These are phyloP conservation scores for Motacilla tschutschensis DNA, from an alignment of 2,113 vertebrate species.

Conservation along the genomic window DNA sequence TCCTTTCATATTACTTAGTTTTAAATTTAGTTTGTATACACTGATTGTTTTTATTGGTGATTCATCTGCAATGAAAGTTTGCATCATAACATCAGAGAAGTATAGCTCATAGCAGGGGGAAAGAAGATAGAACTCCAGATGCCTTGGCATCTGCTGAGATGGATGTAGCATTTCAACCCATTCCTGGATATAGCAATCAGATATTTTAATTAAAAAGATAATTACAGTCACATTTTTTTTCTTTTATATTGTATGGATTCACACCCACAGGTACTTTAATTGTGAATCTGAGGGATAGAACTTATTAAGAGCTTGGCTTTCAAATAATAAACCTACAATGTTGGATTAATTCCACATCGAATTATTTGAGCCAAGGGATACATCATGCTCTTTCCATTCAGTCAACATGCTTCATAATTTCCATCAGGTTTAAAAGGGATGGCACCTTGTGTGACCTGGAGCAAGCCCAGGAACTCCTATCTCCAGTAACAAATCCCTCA, in stretches of 20 bases:
- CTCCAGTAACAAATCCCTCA: background rate
- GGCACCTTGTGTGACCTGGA: background rate
- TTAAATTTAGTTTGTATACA: background rate
- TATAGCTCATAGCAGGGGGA: background rate
- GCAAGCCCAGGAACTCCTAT: background rate
- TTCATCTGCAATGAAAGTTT: background rate
- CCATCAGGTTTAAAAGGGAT: fast-evolving
- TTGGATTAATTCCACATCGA: background rate
- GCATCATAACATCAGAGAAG: background rate
- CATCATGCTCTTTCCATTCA: background rate
- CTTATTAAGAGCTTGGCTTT: conserved; percentile 3
- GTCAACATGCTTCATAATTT: background rate
- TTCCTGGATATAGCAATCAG: background rate
- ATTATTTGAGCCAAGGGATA: background rate
- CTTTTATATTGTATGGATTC: background rate
- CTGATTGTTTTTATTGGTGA: background rate
- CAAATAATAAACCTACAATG: background rate
- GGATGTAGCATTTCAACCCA: background rate
- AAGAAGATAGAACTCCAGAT: background rate
- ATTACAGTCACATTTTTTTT: background rate
- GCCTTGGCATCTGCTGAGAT: background rate
- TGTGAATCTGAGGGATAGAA: background rate
- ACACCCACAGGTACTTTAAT: background rate
- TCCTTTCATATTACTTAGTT: background rate
- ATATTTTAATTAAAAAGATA: conserved; percentile 13